These are phyloP conservation scores for Ceryle rudis DNA, from an alignment of 2,797 vertebrate species.

Conservation along the genomic window DNA sequence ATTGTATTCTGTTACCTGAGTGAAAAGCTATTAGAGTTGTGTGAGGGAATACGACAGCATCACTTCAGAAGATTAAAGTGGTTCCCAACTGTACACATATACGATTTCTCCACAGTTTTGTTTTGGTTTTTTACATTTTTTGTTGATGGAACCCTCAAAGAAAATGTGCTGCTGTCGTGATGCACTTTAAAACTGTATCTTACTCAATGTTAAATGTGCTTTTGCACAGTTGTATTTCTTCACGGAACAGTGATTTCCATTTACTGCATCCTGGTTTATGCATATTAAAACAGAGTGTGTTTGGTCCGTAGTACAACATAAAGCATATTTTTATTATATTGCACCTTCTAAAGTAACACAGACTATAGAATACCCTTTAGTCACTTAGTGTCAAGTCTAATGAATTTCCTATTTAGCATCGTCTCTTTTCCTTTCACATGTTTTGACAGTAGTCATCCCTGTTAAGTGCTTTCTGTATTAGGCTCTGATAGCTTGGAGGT, in stretches of 20 bases:
- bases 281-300: background rate
- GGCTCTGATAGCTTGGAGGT: constrained; percentile 20
- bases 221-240: constrained; percentile 16
- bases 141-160: background rate
- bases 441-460: constrained; percentile 33
- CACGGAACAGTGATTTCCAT: background rate
- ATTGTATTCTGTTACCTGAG: constrained; percentile 26
- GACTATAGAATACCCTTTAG: background rate
- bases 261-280: background rate
- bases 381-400: background rate
- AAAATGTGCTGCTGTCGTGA: background rate
- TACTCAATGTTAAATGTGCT: background rate
- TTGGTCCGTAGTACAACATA: background rate
- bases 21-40: constrained; percentile 53
- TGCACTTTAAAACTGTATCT: background rate
- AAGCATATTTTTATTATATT: background rate
- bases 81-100: background rate
- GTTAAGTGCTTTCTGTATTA: constrained; percentile 24
- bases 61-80: constrained; percentile 4
- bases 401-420: background rate
- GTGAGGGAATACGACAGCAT: background rate
- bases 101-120: background rate
- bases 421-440: constrained; percentile 20
- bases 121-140: background rate
- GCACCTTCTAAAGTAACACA: background rate